phyloP scores from a whole-genome alignment of 2,113 vertebrate genomes.

The Mus pahari region DNA sequence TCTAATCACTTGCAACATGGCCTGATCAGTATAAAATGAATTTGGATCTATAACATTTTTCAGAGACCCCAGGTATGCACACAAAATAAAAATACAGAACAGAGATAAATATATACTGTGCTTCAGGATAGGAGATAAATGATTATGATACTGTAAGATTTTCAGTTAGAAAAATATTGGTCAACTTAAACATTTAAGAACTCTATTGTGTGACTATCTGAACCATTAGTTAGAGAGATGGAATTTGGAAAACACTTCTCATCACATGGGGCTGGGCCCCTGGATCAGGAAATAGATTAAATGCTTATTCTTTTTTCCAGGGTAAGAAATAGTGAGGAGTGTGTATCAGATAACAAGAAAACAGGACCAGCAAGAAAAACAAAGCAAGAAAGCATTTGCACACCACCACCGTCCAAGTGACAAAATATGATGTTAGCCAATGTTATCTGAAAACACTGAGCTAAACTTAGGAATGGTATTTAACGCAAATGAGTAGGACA shows the following conservation, averaged over 20 bases:
- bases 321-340: not conserved
- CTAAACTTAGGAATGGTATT: not conserved
- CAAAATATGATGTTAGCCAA: not conserved
- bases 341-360: not conserved
- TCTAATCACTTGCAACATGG: slow-evolving; percentile 27
- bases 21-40: not conserved
- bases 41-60: slow-evolving; percentile 5
- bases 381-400: not conserved
- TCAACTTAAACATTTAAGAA: not conserved
- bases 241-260: not conserved
- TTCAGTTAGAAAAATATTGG: not conserved
- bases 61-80: not conserved
- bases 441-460: not conserved
- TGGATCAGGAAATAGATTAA: not conserved
- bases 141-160: not conserved
- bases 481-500: not conserved
- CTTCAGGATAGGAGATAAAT: not conserved
- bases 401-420: not conserved
- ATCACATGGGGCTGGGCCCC: not conserved
- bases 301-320: not conserved
- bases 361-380: not conserved
- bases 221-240: not conserved
- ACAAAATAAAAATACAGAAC: slow-evolving; percentile 45
- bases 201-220: slow-evolving; percentile 16
- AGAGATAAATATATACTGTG: slow-evolving; percentile 24